Conservation (phyloP, 2,888 invertebrate species). For the Agrypnus murinus region DNA sequence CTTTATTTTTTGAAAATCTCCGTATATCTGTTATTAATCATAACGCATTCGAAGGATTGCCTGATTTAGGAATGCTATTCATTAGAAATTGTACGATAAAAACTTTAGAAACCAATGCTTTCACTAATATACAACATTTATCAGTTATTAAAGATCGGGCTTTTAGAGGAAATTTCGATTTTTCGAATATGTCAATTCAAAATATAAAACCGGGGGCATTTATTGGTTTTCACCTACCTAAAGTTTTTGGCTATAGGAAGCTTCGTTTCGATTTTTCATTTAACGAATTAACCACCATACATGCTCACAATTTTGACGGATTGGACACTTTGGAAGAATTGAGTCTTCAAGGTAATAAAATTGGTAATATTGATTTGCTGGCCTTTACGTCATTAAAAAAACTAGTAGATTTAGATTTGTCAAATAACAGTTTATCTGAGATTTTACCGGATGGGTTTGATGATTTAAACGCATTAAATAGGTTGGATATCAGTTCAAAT, state of each 20-base stretch:
- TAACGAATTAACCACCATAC: conserved; percentile 1
- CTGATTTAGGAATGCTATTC: neutral
- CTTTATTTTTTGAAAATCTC: conserved; percentile 17
- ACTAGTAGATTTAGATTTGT: neutral
- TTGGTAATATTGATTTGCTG: neutral
- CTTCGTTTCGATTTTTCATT: conserved; percentile 2
- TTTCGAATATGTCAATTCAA: neutral
- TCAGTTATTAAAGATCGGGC: neutral
- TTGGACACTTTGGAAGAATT: neutral
- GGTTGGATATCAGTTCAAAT: neutral
- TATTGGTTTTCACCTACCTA: neutral
- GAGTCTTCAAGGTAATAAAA: conserved; percentile 3
- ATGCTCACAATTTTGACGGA: conserved; percentile 1
- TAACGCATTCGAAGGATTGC: conserved; percentile 27
- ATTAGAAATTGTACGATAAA: conserved; percentile 19
- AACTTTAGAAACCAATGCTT: conserved; percentile 16
- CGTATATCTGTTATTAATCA: conserved; percentile 6
- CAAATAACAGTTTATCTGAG: neutral
- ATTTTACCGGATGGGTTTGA: neutral
- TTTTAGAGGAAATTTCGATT: neutral
- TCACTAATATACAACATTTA: neutral
- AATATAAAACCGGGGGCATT: conserved; percentile 16
- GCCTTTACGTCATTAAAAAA: neutral
- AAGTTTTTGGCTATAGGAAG: too few species aligned
- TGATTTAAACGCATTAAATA: neutral